Evolutionary conservation across 2,797 vertebrate genomes (phyloP).

Genomic region (Lates japonicus): DNA sequence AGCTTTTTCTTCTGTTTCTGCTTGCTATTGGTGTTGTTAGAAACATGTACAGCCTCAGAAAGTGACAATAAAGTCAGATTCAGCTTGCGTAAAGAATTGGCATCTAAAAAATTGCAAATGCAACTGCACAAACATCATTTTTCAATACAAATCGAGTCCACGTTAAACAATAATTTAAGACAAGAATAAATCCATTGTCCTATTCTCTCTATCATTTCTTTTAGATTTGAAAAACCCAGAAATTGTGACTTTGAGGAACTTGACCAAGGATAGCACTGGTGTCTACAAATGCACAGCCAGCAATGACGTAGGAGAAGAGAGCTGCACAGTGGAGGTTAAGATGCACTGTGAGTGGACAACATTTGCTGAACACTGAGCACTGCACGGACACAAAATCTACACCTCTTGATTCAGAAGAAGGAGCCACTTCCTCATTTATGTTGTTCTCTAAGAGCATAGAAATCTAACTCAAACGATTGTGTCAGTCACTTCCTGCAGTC

Average conservation of each 20-base stretch:
- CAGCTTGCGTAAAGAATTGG: too few relatives aligned
- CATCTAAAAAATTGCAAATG: too few relatives aligned
- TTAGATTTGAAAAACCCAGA: conserved; percentile 91
- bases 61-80: not conserved
- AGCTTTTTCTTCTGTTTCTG: conserved; percentile 1
- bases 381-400: not conserved
- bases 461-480: not conserved
- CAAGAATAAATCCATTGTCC: not conserved
- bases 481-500: not conserved
- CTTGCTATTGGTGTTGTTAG: not conserved
- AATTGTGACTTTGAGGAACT: conserved; percentile 90
- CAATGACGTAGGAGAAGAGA: conserved; percentile 93
- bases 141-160: not conserved
- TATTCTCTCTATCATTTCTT: not conserved
- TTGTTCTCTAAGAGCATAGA: not conserved
- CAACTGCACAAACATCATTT: not conserved
- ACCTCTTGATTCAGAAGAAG: not conserved
- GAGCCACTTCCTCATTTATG: too few relatives aligned
- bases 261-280: conserved; percentile 88
- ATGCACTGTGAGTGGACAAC: conserved; percentile 90
- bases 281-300: conserved; percentile 91
- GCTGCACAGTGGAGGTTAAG: conserved; percentile 89
- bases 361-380: not conserved
- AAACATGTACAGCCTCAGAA: too few relatives aligned
- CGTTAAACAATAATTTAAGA: not conserved